Conservation (phyloP, 2,888 invertebrate genomes). For the Trissolcus brochymenae region DNA sequence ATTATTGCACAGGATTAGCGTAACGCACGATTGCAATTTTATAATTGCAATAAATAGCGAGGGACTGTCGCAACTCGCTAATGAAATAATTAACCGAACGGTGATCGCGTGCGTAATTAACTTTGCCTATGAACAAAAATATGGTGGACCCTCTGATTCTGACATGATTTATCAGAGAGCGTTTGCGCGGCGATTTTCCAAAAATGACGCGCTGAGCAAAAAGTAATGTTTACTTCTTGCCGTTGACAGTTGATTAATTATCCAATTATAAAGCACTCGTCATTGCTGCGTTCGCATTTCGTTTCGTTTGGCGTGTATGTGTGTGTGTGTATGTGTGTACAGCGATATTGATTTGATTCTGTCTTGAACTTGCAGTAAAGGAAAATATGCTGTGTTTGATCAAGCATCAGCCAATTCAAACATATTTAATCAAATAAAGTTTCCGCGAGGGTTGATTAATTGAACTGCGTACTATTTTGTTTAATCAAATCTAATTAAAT, state of each 20-base stretch:
- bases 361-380: constrained; percentile 11
- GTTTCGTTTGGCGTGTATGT: neutral
- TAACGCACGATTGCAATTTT: constrained; percentile 20
- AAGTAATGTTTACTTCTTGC: constrained; percentile 44
- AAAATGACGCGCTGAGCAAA: constrained; percentile 38
- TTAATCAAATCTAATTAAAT: constrained; percentile 3
- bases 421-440: constrained; percentile 15
- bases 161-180: constrained; percentile 43
- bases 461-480: neutral
- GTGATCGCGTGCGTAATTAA: constrained; percentile 30
- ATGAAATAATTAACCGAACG: constrained; percentile 32
- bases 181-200: constrained; percentile 20
- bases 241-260: constrained; percentile 54
- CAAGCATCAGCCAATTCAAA: constrained; percentile 5
- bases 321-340: neutral
- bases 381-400: constrained; percentile 10
- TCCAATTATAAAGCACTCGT: constrained; percentile 48
- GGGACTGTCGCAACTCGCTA: constrained; percentile 18
- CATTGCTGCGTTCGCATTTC: constrained; percentile 17
- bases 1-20: constrained; percentile 16
- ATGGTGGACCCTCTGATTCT: constrained; percentile 19
- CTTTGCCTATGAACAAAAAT: constrained; percentile 32
- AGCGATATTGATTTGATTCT: constrained; percentile 17
- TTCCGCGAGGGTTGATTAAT: constrained; percentile 9
- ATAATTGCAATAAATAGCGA: constrained; percentile 44